Base-by-base conservation (phyloP, 2,113 vertebrate species). In the Recurvirostra avosetta region DNA sequence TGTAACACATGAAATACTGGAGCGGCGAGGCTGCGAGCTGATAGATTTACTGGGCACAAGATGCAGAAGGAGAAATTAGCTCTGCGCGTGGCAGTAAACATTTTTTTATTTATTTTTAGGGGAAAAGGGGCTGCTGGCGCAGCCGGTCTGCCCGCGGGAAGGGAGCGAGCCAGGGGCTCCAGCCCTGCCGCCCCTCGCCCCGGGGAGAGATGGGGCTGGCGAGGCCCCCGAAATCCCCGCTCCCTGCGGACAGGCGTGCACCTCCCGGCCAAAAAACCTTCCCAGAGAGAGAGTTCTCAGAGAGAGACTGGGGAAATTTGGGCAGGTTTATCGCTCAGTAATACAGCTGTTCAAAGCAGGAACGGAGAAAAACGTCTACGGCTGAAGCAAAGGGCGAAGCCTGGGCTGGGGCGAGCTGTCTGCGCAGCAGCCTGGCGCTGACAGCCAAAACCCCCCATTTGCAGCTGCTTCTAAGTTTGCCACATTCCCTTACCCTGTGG, bases 281-380 rank as follows among this genome's bases (percentile, higher is more conserved):
- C 14, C 32, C 5, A 11, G 8, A 41, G 40, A 25, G 25, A 63
- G 25, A 62, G 38, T 38, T 16, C 15, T 9, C 20, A 62, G 50
- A 29, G 62, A 30, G 62, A 41, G 40, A 14, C 29, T 41, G 34
- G 8, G 41, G 40, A 13, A 10, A 8, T 16, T 10, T 5, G 43
- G 30, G 14, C 36, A 30, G 40, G 29, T n/a, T 63, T 47, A 4
- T 30, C 12, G 1, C 26, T 23, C 32, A 2, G 47, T n/a, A 30
- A 29, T 5, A 15, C 0, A 59, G 59, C 12, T 9, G 8, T 6
- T 12, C 32, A 15, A 25, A 49, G 55, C 55, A 26, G 47, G 19
- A 29, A 10, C 7, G 3, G 40, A 38, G 26, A 9, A 7, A 40
- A 16, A 12, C 0, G 2, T 1, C 49, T 7, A 0, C 3, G 23